These are phyloP conservation scores for Crocidura indochinensis DNA, from an alignment of 2,797 vertebrate genomes.

Conservation along the genomic window DNA sequence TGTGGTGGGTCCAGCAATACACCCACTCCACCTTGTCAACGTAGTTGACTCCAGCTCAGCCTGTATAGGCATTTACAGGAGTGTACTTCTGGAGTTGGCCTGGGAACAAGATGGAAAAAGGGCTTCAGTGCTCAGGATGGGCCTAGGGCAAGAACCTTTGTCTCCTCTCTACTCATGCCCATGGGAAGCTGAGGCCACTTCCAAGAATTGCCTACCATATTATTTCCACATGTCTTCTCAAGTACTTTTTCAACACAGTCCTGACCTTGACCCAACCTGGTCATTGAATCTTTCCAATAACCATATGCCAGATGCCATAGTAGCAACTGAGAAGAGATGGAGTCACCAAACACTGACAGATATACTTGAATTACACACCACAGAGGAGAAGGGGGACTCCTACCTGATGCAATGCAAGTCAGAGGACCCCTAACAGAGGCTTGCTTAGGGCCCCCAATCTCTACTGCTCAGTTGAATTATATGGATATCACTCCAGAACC, in stretches of 20 bases:
- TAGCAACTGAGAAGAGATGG: background rate
- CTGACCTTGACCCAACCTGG: background rate
- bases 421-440: background rate
- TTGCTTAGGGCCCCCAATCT: background rate
- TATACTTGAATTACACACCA: background rate
- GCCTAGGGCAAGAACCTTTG: too few species aligned
- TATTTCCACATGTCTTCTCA: background rate
- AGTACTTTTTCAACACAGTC: background rate
- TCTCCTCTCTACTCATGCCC: background rate
- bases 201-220: background rate
- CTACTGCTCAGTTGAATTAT: background rate
- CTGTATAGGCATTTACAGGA: background rate
- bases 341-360: background rate
- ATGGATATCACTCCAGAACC: background rate
- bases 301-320: background rate
- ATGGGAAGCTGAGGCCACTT: accelerated
- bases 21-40: too few species aligned
- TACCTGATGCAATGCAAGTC: background rate
- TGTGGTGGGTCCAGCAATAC: too few species aligned
- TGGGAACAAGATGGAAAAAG: background rate
- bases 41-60: too few species aligned
- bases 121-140: background rate
- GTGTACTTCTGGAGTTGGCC: background rate
- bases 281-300: background rate
- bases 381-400: background rate